phyloP scores from a whole-genome alignment of 2,797 vertebrate genomes.

The Sitta carolinensis region DNA sequence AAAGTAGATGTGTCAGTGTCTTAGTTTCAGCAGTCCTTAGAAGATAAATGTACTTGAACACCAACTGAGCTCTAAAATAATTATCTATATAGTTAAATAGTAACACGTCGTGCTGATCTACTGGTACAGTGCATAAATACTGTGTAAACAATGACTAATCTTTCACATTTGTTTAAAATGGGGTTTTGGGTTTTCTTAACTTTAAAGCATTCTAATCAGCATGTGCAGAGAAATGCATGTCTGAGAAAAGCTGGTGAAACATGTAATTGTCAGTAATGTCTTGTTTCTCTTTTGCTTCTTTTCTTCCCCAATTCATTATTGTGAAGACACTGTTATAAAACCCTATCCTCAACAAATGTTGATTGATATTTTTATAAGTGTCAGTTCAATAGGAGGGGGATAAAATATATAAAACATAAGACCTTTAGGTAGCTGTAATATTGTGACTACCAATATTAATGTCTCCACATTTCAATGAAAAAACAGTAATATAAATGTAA shows the following conservation, averaged over 20 bases:
- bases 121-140: background rate
- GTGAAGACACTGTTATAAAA: background rate
- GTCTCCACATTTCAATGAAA: background rate
- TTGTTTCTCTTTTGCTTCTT: background rate
- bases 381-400: background rate
- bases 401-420: background rate
- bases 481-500: background rate
- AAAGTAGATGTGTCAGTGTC: background rate
- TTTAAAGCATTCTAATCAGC: background rate
- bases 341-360: background rate
- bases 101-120: constrained; percentile 1
- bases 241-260: background rate
- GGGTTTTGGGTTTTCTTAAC: background rate
- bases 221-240: background rate
- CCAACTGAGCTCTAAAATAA: background rate
- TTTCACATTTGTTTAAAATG: background rate
- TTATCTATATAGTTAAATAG: constrained; percentile 8
- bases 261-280: background rate
- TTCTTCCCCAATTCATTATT: background rate
- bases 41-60: background rate
- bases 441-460: background rate
- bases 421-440: background rate
- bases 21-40: background rate
- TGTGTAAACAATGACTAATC: constrained; percentile 3
- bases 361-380: background rate